phyloP scores from a whole-genome alignment of 2,888 invertebrate genomes.

The Eurois occulta region DNA sequence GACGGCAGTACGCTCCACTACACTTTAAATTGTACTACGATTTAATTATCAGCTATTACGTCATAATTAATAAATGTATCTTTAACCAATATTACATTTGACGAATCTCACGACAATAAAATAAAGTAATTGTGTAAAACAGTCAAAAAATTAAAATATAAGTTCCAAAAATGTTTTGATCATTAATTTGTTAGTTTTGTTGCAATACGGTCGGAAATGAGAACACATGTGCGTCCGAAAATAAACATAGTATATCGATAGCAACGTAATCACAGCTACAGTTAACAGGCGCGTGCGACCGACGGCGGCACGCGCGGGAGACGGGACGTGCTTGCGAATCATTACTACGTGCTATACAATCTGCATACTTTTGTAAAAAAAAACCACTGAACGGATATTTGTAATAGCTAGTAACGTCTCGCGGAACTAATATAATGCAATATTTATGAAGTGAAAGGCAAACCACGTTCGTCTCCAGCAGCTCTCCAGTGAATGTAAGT shows the following conservation, averaged over 20 bases:
- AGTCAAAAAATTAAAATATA: constrained; percentile 74
- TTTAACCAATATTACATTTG: constrained; percentile 60
- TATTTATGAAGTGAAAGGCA: not conserved
- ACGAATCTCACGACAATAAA: constrained; percentile 63
- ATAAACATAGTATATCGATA: constrained; percentile 44
- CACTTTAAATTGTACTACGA: constrained; percentile 76
- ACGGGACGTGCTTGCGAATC: not conserved
- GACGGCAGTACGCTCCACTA: constrained; percentile 72
- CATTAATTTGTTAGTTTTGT: constrained; percentile 56
- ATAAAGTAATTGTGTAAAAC: constrained; percentile 72
- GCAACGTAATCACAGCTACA: constrained; percentile 69
- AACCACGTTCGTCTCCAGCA: constrained; percentile 16
- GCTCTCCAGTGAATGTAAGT: constrained; percentile 50
- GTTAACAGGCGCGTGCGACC: constrained; percentile 39
- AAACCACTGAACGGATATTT: not conserved
- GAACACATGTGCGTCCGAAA: constrained; percentile 62
- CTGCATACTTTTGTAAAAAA: not conserved
- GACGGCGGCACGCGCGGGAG: constrained; percentile 20
- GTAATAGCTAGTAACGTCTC: not conserved
- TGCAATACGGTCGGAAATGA: constrained; percentile 68
- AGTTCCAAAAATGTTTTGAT: constrained; percentile 72
- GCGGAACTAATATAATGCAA: not conserved
- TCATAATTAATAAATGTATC: constrained; percentile 64
- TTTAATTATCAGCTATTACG: constrained; percentile 77
- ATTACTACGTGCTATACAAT: not conserved